Evolutionary conservation across 2,113 vertebrate genomes (phyloP), one percentile per base, ranked within the genome.

Genomic region (Egretta garzetta): DNA sequence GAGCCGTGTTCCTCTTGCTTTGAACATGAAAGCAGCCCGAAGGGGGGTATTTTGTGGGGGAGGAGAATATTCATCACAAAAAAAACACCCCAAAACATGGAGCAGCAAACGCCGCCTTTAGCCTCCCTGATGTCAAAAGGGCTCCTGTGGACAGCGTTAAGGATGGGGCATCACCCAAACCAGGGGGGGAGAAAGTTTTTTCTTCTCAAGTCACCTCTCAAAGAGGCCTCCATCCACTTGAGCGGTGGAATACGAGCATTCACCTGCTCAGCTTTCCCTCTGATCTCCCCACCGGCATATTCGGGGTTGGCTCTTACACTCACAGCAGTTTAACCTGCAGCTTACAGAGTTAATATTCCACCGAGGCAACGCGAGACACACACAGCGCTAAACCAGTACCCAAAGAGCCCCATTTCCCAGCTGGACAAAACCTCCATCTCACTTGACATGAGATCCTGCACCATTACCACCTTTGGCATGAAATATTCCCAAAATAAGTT

Each of bases 61-160:
- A 93, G 91, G 84, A 95, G 74, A 85, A 88, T 13, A 56, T 75
- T 72, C 24, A 72, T 35, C 74, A 85, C 47, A 30, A 73, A 58
- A 73, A 53, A 28, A 2, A 16, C 12, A 12, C 12, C 9, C 49
- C 62, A 26, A 80, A 91, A 85, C 58, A 50, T 0, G 1, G 84
- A 85, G 52, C 4, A 6, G 80, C 58, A 41, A 71, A 47, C 35
- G 5, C 28, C 45, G 43, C 56, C 52, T 90, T 56, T 62, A 56
- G 59, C 58, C 35, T 56, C n/a, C 47, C 80, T 37, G 47, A 28
- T 67, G 74, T 67, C 52, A 64, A 55, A 71, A 59, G 45, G 32
- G 32, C 80, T 76, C 35, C 47, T 22, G 49, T 62, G 49, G 76
- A 73, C 26, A n/a, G 37, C 59, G 24, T 16, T 23, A 68, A 60